Conservation (phyloP, 2,113 vertebrate species). For the Thunnus thynnus region DNA sequence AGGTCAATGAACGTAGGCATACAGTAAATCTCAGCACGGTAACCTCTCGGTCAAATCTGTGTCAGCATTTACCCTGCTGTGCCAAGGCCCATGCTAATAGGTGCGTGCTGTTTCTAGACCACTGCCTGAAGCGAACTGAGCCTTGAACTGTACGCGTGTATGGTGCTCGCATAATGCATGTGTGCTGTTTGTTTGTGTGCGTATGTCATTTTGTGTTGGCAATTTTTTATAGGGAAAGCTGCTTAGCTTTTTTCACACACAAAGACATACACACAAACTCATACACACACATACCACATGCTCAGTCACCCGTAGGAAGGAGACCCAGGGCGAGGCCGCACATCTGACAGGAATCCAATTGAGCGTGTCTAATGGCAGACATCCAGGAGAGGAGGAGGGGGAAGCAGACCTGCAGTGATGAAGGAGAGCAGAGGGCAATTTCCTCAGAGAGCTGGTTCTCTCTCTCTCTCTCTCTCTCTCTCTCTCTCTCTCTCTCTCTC, state of each 20-base stretch:
- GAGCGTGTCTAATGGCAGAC: constrained; percentile 83
- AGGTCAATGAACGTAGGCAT: constrained; percentile 62
- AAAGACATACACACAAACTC: constrained; percentile 36
- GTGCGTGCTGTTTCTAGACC: constrained; percentile 52
- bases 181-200: constrained; percentile 42
- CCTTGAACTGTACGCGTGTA: constrained; percentile 53
- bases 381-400: constrained; percentile 79
- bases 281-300: constrained; percentile 67
- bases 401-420: constrained; percentile 75
- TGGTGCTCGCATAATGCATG: background rate
- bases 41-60: constrained; percentile 76
- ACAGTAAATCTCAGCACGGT: constrained; percentile 72
- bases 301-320: constrained; percentile 82
- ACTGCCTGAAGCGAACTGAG: constrained; percentile 41
- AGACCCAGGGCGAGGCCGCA: constrained; percentile 80
- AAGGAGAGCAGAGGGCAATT: constrained; percentile 77
- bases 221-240: constrained; percentile 50
- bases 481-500: constrained; percentile 25
- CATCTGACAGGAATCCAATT: constrained; percentile 86
- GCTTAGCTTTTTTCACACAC: constrained; percentile 49
- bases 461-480: constrained; percentile 8
- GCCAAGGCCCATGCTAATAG: constrained; percentile 72
- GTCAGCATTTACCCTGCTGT: constrained; percentile 75
- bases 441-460: constrained; percentile 59
- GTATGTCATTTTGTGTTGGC: constrained; percentile 56